Percentiles rank a stretch among this genome's conserved stretches.
These are phyloP conservation scores for Centruroides sculpturatus DNA, from an alignment of 1,140 invertebrate genomes.

Conservation along the genomic window DNA sequence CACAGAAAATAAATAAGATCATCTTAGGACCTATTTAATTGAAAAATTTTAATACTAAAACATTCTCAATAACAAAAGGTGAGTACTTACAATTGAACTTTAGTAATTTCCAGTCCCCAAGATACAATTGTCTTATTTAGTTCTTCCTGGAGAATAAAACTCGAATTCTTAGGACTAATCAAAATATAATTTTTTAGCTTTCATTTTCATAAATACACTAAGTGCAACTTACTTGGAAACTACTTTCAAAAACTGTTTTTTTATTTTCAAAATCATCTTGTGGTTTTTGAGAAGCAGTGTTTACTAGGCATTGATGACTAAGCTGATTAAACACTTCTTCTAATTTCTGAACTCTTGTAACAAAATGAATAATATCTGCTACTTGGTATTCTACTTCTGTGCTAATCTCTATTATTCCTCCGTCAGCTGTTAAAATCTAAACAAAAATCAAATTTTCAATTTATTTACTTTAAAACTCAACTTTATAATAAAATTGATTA, in stretches of 20 bases:
- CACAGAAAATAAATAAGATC: too few relatives aligned
- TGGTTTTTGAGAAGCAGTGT: conserved; percentile 5
- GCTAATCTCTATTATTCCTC: conserved; percentile 1
- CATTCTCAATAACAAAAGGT: neutral
- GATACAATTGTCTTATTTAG: conserved; percentile 5
- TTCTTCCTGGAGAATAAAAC: conserved; percentile 6
- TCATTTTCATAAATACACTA: neutral
- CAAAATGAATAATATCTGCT: conserved; percentile 4
- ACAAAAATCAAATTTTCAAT: too few relatives aligned
- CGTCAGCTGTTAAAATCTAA: conserved; percentile 6
- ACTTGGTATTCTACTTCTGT: conserved; percentile 4
- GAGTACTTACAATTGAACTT: conserved; percentile 8
- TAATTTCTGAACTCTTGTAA: conserved; percentile 1
- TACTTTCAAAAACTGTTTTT: conserved; percentile 3
- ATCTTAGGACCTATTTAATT: too few relatives aligned
- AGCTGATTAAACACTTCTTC: conserved; percentile 2
- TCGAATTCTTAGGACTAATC: neutral
- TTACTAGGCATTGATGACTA: neutral
- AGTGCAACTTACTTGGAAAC: neutral
- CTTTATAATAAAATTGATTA: too few relatives aligned
- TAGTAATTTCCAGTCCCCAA: conserved; percentile 12
- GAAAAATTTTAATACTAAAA: too few relatives aligned
- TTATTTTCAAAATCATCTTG: conserved; percentile 8
- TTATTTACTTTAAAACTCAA: too few relatives aligned
- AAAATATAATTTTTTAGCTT: neutral